Evolutionary conservation across 2,113 vertebrate genomes (phyloP), one percentile per base, ranked within the genome.

Genomic region (Hypomesus transpacificus): DNA sequence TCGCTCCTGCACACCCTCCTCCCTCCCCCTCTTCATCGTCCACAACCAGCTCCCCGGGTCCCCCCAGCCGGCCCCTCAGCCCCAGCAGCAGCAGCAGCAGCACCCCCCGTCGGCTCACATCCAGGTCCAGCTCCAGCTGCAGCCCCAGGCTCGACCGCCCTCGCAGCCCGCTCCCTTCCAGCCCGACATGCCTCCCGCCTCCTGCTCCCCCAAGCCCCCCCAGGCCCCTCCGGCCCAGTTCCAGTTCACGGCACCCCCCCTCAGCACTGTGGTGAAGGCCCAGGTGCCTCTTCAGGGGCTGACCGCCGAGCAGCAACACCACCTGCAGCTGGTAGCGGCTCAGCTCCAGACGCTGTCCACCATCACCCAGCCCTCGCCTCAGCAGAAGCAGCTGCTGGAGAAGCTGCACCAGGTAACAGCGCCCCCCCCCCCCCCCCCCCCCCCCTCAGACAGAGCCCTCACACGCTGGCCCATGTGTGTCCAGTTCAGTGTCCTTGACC

Each of bases 351-450:
- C 92, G 4, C 88, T 94, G 81, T 88, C 93, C 0, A 73, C 92
- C 24, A 90, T 95, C 56, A 61, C 83, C 16, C 93, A 91, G 66
- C 88, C 93, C 4, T 86, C 90, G 14, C 86, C 88, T 54, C 94
- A 95, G 75, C 92, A 93, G 82, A 97, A 96, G 83, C 93, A 92
- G 80, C 87, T 96, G 28, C 84, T 95, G 84, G 95, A 97, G 51
- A 93, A 94, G 76, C 93, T 96, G 62, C 95, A 94, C 81, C 95
- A 96, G 95, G 95, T 96, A 91, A 1, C 2, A 5, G 11, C n/a
- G n/a, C n/a, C n/a, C n/a, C 22, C 54, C 5, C 8, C 67, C 71
- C 20, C 83, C 95, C 95, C 11, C 34, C 1, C 3, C n/a, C 26
- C 1, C 13, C n/a, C n/a, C 5, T 16, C 16, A 11, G 24, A 24